Percentiles rank a stretch among this genome's conserved stretches.
These are phyloP conservation scores for Zoanthus solanderi DNA, from an alignment of 92 coral and sea anemone species.

Conservation along the genomic window DNA sequence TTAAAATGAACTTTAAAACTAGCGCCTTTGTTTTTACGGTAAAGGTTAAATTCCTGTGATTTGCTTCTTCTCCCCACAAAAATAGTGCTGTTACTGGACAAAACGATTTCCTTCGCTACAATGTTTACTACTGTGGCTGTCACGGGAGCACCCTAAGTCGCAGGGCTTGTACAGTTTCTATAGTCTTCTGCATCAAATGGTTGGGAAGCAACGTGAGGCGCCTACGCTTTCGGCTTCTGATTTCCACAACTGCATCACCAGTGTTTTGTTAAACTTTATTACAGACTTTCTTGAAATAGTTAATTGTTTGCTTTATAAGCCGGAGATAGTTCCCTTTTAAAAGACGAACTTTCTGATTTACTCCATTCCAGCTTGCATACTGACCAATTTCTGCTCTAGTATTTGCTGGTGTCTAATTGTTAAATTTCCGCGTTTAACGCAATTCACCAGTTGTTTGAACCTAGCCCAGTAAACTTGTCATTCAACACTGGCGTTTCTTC, in stretches of 20 bases:
- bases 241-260: background rate
- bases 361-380: background rate
- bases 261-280: conserved; percentile 15
- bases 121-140: background rate
- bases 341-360: conserved; percentile 38
- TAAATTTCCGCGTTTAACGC: conserved; percentile 42
- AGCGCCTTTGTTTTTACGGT: no score
- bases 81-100: background rate
- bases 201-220: background rate
- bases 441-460: conserved; percentile 1
- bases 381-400: conserved; percentile 8
- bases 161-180: background rate
- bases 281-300: conserved; percentile 17
- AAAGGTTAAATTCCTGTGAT: background rate
- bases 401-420: background rate
- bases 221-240: background rate
- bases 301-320: conserved; percentile 37
- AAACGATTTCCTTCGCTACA: background rate
- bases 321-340: conserved; percentile 34
- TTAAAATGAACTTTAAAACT: no score
- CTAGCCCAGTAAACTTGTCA: conserved; percentile 42
- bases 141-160: background rate
- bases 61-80: background rate
- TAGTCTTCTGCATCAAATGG: background rate
- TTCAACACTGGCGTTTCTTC: conserved; percentile 25